phyloP scores from a whole-genome alignment of 2,113 vertebrate genomes.

The Prinia subflava region DNA sequence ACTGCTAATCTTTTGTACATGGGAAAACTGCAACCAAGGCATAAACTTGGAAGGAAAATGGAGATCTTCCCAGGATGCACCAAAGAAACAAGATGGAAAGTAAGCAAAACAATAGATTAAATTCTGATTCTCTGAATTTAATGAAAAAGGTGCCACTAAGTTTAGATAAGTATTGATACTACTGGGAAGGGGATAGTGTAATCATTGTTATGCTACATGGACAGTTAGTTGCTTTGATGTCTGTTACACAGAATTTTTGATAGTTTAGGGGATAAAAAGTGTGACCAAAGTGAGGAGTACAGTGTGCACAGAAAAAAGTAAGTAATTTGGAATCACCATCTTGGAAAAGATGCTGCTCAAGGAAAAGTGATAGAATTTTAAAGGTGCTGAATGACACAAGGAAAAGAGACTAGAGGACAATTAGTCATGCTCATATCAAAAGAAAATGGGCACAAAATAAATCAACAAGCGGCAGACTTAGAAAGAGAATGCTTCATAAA shows the following conservation, averaged over 20 bases:
- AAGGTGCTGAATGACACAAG: not conserved
- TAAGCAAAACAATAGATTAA: not conserved
- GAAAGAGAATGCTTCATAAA: not conserved
- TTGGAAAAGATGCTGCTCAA: not conserved
- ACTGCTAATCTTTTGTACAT: not conserved
- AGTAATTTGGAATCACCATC: not conserved
- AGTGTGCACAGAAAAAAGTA: not conserved
- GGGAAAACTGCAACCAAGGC: not conserved
- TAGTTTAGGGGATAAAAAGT: not conserved
- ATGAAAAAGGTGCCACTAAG: not conserved
- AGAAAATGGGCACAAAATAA: not conserved
- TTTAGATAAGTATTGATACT: not conserved
- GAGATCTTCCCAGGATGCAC: not conserved
- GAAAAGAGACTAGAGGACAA: not conserved
- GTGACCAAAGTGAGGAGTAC: not conserved
- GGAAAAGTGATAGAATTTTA: not conserved
- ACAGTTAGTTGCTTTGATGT: not conserved
- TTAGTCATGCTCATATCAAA: not conserved
- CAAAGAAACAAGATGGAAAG: not conserved
- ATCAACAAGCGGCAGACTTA: not conserved
- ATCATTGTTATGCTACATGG: not conserved
- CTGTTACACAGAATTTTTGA: not conserved
- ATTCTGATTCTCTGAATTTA: not conserved
- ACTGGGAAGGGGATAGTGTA: not conserved
- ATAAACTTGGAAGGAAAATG: not conserved